phyloP scores from a whole-genome alignment of 2,113 vertebrate genomes.

The Fregata magnificens region DNA sequence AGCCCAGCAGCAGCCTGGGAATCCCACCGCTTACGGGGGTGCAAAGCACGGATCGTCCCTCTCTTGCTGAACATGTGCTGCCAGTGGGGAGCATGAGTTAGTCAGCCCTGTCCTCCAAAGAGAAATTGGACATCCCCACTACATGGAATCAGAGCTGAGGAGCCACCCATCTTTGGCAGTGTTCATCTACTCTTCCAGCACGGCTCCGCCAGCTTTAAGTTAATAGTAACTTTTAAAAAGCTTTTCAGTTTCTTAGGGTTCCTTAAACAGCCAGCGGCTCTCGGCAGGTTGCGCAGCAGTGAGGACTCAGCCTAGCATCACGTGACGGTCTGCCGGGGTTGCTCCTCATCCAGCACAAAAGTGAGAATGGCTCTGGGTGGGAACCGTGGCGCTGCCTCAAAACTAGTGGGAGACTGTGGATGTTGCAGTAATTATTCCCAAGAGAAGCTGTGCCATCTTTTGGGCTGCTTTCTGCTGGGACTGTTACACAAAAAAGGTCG shows the following conservation, averaged over 20 bases:
- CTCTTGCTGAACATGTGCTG: background rate
- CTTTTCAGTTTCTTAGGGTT: background rate
- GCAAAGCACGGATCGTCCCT: background rate
- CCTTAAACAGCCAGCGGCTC: background rate
- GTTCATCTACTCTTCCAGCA: background rate
- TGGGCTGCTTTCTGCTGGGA: background rate
- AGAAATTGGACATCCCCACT: background rate
- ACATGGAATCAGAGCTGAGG: background rate
- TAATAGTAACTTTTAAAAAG: background rate
- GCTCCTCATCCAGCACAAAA: background rate
- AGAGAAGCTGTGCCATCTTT: background rate
- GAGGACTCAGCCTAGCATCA: background rate
- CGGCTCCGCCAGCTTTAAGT: accelerated
- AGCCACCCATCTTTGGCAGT: background rate
- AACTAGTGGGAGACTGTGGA: background rate
- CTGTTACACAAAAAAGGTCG: background rate
- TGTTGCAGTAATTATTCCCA: background rate
- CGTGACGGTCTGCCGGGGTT: accelerated
- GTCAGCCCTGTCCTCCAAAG: background rate
- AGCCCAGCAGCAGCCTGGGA: background rate
- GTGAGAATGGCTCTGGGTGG: background rate
- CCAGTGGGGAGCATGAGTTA: background rate
- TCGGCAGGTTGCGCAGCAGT: background rate
- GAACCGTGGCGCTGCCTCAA: background rate
- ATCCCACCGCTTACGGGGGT: accelerated